Base-by-base conservation (phyloP, 64 coral and sea anemone genomes). In the Stichodactyla helianthus region DNA sequence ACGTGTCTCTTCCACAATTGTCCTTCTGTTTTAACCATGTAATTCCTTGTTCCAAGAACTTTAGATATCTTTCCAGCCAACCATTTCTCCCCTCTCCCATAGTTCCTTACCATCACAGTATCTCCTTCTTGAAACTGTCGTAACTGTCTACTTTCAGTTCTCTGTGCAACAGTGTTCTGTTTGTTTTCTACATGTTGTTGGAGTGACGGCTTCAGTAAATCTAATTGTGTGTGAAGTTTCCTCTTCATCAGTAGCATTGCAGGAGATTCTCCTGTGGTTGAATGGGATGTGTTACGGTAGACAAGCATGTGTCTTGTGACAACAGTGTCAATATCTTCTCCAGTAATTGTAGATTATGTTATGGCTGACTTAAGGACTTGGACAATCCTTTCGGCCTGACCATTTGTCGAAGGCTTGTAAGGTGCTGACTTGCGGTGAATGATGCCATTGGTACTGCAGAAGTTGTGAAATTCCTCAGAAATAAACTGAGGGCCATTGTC, bases 21-120 rank as follows among this genome's bases (percentile, higher is more conserved):
- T 44, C 35, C 35, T 44, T 44, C 35, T 44, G 35, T 44, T 44
- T 44, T 1, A 44, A 44, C 35, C 35, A 44, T 44, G 35, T 44
- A 44, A 44, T 44, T 44, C 35, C 35, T 44, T 44, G 35, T 44
- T 44, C 35, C 35, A 44, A 86, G 15, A 55, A 91, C 89, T 51
- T 86, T 71, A 17, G 83, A 50, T 14, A 91, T 78, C 10, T 71
- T 84, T 91, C 89, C 83, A 55, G 67, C 63, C 20, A 85, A 54
- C 89, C 89, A 90, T 52, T 86, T 91, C 31, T 91, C 89, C 52
- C 71, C 89, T 20, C 18, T 91, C 20, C 83, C 83, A 86, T 61
- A 91, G 57, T 78, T 79, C 76, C 61, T 22, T 62, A 84, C 83
- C 51, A 85, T 54, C 53, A 91, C 83, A 22, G 89, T 4, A 77